phyloP scores from a whole-genome alignment of 1,140 invertebrate species.

The Drosophila cardini region DNA sequence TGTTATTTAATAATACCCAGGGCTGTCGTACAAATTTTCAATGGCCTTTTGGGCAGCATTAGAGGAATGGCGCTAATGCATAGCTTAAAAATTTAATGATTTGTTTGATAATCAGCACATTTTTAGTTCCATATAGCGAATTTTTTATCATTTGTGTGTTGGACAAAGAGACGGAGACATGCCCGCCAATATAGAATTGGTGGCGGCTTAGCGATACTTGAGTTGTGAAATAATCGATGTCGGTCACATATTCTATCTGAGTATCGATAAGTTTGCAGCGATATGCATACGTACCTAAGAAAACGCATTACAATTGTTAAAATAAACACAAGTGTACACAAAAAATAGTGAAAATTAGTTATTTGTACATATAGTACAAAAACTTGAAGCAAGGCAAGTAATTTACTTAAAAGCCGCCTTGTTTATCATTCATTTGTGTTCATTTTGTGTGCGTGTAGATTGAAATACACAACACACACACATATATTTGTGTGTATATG shows the following conservation, averaged over 20 bases:
- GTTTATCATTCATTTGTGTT: neutral
- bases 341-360: slow-evolving; percentile 34
- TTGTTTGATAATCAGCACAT: no score
- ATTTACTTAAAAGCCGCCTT: neutral
- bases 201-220: neutral
- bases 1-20: slow-evolving; percentile 7
- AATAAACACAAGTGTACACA: slow-evolving; percentile 46
- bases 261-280: slow-evolving; percentile 32
- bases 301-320: slow-evolving; percentile 35
- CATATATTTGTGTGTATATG: slow-evolving; percentile 19
- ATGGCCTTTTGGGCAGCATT: neutral
- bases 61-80: neutral
- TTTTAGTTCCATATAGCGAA: no score
- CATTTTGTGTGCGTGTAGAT: slow-evolving; percentile 12
- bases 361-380: slow-evolving; percentile 6
- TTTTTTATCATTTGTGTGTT: neutral
- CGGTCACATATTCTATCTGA: neutral
- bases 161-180: neutral
- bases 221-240: neutral
- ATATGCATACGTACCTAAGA: slow-evolving; percentile 33
- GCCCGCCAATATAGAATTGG: slow-evolving; percentile 12
- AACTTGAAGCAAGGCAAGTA: slow-evolving; percentile 26
- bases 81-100: neutral
- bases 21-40: neutral
- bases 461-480: neutral